These are phyloP conservation scores for Habroteleia sp. DNA, from an alignment of 2,888 invertebrate genomes.

Conservation along the genomic window DNA sequence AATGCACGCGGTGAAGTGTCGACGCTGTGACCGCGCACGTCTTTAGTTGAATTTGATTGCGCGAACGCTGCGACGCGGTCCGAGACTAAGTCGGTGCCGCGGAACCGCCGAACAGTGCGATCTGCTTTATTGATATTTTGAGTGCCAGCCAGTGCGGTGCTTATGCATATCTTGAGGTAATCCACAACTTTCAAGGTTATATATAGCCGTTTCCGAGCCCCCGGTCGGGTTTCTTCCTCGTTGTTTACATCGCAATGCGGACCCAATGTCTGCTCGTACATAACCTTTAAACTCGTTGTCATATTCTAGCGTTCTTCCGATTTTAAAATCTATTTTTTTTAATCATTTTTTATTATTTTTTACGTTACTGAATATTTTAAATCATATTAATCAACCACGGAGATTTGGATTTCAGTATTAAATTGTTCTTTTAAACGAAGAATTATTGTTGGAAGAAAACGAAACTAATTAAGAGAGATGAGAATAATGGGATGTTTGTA, in stretches of 20 bases:
- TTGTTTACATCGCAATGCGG: conserved; percentile 48
- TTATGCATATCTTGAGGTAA: conserved; percentile 85
- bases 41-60: conserved; percentile 66
- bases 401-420: too few species aligned
- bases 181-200: too few species aligned
- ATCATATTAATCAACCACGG: too few species aligned
- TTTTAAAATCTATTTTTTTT: too few species aligned
- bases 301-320: conserved; percentile 17
- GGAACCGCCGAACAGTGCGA: conserved; percentile 69
- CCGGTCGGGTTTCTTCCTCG: background rate
- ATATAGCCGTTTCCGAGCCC: too few species aligned
- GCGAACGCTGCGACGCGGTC: conserved; percentile 57
- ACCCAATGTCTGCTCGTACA: conserved; percentile 12
- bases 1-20: conserved; percentile 38
- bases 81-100: conserved; percentile 63
- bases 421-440: too few species aligned
- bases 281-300: conserved; percentile 47
- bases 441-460: too few species aligned
- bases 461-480: too few species aligned
- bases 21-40: conserved; percentile 67
- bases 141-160: conserved; percentile 77
- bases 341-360: too few species aligned
- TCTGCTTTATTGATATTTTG: conserved; percentile 79
- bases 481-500: too few species aligned
- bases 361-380: too few species aligned